phyloP scores from a whole-genome alignment of 1,140 invertebrate species.

The Vollenhovia emeryi region DNA sequence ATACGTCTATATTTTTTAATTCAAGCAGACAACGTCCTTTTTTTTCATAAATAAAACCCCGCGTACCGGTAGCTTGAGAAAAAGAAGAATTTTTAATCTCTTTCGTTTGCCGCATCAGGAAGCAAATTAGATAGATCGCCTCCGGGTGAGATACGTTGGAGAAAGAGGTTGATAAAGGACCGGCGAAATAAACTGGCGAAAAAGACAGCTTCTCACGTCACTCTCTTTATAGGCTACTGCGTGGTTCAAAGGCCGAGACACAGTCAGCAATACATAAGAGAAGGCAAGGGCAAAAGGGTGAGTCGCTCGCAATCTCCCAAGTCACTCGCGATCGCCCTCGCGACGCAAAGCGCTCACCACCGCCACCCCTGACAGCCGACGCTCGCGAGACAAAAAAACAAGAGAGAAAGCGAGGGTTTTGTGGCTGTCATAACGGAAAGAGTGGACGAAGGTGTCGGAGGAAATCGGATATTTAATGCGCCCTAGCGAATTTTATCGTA shows the following conservation, averaged over 20 bases:
- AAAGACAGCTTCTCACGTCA: slow-evolving; percentile 71
- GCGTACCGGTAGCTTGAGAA: neutral
- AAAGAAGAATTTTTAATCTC: slow-evolving; percentile 42
- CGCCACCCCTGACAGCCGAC: neutral
- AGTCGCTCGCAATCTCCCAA: slow-evolving; percentile 79
- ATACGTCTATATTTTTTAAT: neutral
- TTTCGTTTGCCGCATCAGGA: slow-evolving; percentile 29
- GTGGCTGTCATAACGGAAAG: neutral
- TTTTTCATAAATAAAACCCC: neutral
- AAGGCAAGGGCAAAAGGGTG: slow-evolving; percentile 91
- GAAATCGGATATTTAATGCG: slow-evolving; percentile 31
- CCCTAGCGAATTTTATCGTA: neutral
- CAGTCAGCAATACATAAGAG: slow-evolving; percentile 90
- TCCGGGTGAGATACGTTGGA: slow-evolving; percentile 15
- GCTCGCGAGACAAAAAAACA: slow-evolving; percentile 18
- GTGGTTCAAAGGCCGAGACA: slow-evolving; percentile 92
- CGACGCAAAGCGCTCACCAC: slow-evolving; percentile 7
- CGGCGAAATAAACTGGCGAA: slow-evolving; percentile 60
- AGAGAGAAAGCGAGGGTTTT: slow-evolving; percentile 22
- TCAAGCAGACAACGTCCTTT: neutral
- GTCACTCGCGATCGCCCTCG: slow-evolving; percentile 40
- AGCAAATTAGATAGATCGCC: slow-evolving; percentile 51
- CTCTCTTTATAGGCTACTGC: slow-evolving; percentile 89
- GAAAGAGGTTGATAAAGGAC: slow-evolving; percentile 9
- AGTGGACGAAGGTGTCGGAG: neutral